A percentile compares a stretch with the other conserved stretches of the same genome.
Evolutionary conservation across 2,888 invertebrate genomes (phyloP).

Genomic region (Drepanosiphum platanoidis): DNA sequence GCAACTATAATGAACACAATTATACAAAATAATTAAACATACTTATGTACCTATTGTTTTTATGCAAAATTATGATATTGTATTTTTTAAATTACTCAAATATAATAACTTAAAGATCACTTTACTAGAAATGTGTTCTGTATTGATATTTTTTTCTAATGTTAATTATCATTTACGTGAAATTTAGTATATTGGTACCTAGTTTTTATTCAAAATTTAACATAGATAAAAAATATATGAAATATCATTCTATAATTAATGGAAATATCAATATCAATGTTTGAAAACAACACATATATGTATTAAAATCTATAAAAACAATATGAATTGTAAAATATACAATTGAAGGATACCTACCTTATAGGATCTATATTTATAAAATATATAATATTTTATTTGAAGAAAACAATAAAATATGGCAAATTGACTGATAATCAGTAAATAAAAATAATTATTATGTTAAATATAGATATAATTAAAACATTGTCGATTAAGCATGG

Average conservation of each 20-base stretch:
- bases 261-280: not conserved
- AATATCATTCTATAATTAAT: too few relatives aligned
- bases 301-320: too few relatives aligned
- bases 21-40: constrained; percentile 39
- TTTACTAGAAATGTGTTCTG: not conserved
- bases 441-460: not conserved
- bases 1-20: constrained; percentile 30
- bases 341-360: not conserved
- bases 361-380: not conserved
- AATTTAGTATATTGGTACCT: not conserved
- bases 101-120: constrained; percentile 1
- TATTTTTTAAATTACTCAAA: not conserved
- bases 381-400: not conserved
- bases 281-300: too few relatives aligned
- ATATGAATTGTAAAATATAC: too few relatives aligned
- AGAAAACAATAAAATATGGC: not conserved
- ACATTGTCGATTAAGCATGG: not conserved
- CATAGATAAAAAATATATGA: too few relatives aligned
- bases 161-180: not conserved
- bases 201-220: not conserved
- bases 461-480: not conserved
- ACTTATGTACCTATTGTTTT: constrained; percentile 11
- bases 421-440: not conserved
- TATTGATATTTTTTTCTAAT: not conserved
- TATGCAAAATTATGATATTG: constrained; percentile 37